Percentiles rank a stretch among this genome's conserved stretches.
These are phyloP conservation scores for Penaeus chinensis DNA, from an alignment of 1,140 invertebrate genomes.

Conservation along the genomic window DNA sequence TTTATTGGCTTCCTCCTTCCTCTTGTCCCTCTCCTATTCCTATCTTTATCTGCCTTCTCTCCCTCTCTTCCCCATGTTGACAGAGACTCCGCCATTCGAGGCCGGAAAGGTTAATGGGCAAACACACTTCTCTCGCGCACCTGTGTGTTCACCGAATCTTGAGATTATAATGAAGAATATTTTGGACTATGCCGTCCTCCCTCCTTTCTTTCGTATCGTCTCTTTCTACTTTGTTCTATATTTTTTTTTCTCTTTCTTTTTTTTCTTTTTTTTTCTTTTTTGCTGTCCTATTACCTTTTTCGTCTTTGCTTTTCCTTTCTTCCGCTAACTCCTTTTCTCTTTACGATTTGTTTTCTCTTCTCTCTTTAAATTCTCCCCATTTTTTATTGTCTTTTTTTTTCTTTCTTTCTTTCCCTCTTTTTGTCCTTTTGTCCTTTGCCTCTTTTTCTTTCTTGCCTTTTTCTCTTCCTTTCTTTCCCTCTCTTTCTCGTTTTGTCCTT, in stretches of 20 bases:
- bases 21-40: too few species aligned
- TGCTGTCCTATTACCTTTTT: too few species aligned
- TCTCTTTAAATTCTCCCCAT: constrained; percentile 13
- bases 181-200: not conserved
- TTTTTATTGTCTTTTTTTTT: constrained; percentile 14
- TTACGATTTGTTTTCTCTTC: not conserved
- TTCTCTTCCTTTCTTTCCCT: not conserved
- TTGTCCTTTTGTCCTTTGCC: not conserved
- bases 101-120: too few species aligned
- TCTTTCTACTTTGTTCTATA: not conserved
- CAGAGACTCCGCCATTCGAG: too few species aligned
- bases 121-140: not conserved
- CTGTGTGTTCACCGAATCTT: not conserved
- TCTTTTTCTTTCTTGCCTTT: not conserved
- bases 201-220: not conserved
- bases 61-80: too few species aligned
- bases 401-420: not conserved
- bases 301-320: not conserved
- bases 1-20: too few species aligned
- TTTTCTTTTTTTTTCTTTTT: not conserved
- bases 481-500: not conserved
- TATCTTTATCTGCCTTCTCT: too few species aligned
- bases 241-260: not conserved
- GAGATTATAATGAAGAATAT: not conserved
- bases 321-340: not conserved